Evolutionary conservation across 2,797 vertebrate genomes (phyloP).

Genomic region (Rhinella marina): DNA sequence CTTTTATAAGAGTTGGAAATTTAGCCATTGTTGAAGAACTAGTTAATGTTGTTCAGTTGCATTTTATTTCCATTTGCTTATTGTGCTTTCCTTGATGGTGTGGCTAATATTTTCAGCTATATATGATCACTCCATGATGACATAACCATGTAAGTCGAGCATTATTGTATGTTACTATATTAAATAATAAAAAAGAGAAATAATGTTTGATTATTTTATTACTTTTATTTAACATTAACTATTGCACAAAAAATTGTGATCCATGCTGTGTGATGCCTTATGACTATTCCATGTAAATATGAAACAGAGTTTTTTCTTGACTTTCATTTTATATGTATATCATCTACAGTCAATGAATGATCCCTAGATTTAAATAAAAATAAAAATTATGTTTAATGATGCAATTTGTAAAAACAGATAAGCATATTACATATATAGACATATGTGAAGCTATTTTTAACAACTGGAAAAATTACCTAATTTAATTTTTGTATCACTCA

Average conservation of each 20-base stretch:
- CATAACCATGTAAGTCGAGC: not conserved
- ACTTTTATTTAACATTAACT: not conserved
- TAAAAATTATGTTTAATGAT: not conserved
- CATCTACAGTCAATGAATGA: not conserved
- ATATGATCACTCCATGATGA: not conserved
- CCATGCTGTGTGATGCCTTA: conserved; percentile 27
- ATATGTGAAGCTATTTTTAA: conserved; percentile 23
- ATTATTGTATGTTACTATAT: not conserved
- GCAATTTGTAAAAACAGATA: not conserved
- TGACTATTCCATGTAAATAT: conserved; percentile 23
- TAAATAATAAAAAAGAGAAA: not conserved
- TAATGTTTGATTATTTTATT: not conserved
- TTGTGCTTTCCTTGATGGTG: not conserved
- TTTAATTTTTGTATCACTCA: not conserved
- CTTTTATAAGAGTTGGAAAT: conserved; percentile 30
- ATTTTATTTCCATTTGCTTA: not conserved
- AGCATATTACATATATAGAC: not conserved
- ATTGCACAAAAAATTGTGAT: not conserved
- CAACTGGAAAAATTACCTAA: not conserved
- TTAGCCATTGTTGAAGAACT: conserved; percentile 21
- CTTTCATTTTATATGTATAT: not conserved
- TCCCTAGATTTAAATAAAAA: not conserved
- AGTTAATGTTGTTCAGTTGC: not conserved
- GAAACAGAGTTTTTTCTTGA: conserved; percentile 16
- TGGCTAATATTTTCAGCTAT: not conserved